Evolutionary conservation across 2,888 invertebrate genomes (phyloP).

Genomic region (Bellardia pandia): DNA sequence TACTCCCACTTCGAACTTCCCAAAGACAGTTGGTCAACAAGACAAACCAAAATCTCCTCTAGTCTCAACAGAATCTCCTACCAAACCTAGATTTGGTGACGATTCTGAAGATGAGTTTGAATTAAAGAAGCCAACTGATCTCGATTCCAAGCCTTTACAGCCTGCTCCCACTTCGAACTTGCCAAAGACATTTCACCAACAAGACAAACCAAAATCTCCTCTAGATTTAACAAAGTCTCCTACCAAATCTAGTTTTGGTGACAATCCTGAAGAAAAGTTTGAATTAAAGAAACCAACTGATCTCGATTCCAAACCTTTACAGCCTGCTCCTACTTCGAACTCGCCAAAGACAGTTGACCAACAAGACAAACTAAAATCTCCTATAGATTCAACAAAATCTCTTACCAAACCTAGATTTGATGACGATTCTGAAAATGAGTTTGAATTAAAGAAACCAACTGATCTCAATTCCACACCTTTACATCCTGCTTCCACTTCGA

Average conservation of each 20-base stretch:
- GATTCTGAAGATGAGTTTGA: slow-evolving; percentile 11
- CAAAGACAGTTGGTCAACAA: neutral
- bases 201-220: slow-evolving; percentile 29
- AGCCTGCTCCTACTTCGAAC: neutral
- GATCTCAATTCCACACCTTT: too few relatives aligned
- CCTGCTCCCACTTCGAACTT: too few relatives aligned
- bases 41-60: slow-evolving; percentile 30
- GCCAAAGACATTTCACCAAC: neutral
- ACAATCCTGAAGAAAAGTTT: neutral
- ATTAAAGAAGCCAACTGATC: neutral
- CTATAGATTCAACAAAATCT: slow-evolving; percentile 8
- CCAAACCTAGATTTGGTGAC: neutral
- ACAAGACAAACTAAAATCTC: slow-evolving; percentile 8
- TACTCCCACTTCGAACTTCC: neutral
- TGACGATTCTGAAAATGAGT: too few relatives aligned
- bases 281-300: slow-evolving; percentile 1
- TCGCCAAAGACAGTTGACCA: neutral
- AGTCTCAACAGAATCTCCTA: neutral
- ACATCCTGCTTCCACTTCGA: too few relatives aligned
- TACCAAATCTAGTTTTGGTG: slow-evolving; percentile 11
- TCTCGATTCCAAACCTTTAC: too few relatives aligned
- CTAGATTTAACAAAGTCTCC: slow-evolving; percentile 13
- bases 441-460: too few relatives aligned
- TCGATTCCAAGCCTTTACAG: too few relatives aligned
- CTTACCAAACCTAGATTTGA: too few relatives aligned